Percentiles rank a stretch among this genome's conserved stretches.
These are phyloP conservation scores for Malurus splendens DNA, from an alignment of 2,797 vertebrate genomes.

Conservation along the genomic window DNA sequence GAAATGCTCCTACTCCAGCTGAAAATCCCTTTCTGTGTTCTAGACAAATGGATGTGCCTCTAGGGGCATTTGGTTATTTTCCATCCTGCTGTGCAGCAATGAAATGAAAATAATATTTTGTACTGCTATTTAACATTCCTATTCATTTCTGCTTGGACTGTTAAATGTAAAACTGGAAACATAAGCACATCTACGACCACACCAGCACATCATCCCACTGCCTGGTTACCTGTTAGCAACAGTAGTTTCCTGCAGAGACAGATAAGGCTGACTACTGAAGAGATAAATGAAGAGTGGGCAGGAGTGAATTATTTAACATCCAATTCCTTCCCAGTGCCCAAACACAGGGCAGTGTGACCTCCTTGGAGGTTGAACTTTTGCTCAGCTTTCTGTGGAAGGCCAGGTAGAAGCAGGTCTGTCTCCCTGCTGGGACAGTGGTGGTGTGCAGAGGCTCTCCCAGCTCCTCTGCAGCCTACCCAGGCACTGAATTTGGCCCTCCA, in stretches of 20 bases:
- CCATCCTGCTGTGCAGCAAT: background rate
- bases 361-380: background rate
- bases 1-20: background rate
- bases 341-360: background rate
- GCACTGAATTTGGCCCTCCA: background rate
- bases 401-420: background rate
- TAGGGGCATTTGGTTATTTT: background rate
- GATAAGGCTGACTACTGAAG: background rate
- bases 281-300: background rate
- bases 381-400: background rate
- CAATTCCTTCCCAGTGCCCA: background rate
- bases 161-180: background rate
- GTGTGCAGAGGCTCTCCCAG: background rate
- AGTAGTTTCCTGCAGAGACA: background rate
- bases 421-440: accelerated
- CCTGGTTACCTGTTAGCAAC: constrained; percentile 22
- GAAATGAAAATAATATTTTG: constrained; percentile 24
- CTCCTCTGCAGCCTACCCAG: background rate
- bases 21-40: background rate
- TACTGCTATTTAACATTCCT: background rate
- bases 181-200: background rate
- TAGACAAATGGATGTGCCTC: background rate
- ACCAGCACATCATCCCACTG: background rate
- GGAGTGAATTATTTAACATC: background rate
- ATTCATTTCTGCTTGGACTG: constrained; percentile 10